Evolutionary conservation across 2,888 invertebrate genomes (phyloP), one percentile per base, ranked within the genome.

Genomic region (Kuschelorhynchus macadamiae): DNA sequence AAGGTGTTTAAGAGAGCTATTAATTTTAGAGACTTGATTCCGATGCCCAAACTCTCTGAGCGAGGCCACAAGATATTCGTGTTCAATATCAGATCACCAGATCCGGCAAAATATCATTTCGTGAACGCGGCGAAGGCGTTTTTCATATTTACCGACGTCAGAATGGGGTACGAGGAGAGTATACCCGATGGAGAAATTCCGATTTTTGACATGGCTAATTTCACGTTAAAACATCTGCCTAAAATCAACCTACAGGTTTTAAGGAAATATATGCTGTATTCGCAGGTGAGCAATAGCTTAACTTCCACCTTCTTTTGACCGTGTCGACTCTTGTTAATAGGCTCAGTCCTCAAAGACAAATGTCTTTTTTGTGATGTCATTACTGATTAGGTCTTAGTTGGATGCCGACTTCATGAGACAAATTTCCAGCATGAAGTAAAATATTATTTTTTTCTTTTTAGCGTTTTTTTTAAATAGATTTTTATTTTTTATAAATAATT

Each of bases 121-220:
- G 85, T 87, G 36, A 90, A 90, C 73, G 86, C 88, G 1, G 85
- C 90, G 47, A 91, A 90, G 82, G 87, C 89, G 0, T 91, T 91
- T 85, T 91, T 91, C 81, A 90, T 91, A 88, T 82, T 92, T 46
- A 90, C 90, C 3, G 92, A 92, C 79, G 87, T 90, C 17, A 85
- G 92, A 67, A 85, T 92, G 72, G 79, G 83, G 12, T 82, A 81
- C 1, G 89, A 89, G 69, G 84, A 85, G 0, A 87, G 88, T 33
- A 85, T 89, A 49, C 86, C 89, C 0, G 86, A 88, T 0, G 92
- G 92, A 0, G 92, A 92, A 79, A 86, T 92, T 53, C 91, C 91
- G 0, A 88, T 92, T 49, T 91, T 91, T 72, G 92, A 92, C 79
- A 88, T 91, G 79, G 85, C 86, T 0, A 90, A 90, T 49, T 88